Evolutionary conservation across 2,888 invertebrate genomes (phyloP), one percentile per base, ranked within the genome.

Genomic region (Allacma fusca): DNA sequence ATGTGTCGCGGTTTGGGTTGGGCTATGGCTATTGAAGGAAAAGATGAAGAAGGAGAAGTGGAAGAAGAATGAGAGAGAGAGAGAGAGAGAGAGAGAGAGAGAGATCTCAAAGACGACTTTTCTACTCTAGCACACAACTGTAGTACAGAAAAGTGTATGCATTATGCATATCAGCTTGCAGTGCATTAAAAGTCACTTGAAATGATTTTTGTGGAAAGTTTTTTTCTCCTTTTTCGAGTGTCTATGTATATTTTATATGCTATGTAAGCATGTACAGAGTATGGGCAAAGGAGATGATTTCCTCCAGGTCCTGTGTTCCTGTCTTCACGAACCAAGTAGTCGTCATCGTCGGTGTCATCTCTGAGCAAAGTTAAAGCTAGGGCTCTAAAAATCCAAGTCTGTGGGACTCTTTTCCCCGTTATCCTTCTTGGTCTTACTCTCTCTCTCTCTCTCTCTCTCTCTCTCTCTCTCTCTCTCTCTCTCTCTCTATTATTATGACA

Each of bases 1-100:
- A 80, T 80, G 80, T 80, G 80, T 80, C 74, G 74, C 67, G 44
- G 74, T 74, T 64, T 74, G 74, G 74, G 74, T 67, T 74, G 77
- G 77, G 65, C 65, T 65, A 73, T 24, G 43, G 50, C 73, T 74
- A 65, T 68, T 59, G 57, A 34, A 68, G 50, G 43, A 50, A 50
- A 43, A 75, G 44, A 43, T 26, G 28, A 50, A 29, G 40, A 19
- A 68, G 40, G 34, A 28, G 26, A 29, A 59, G 72, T 29, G 29
- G 50, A 16, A 23, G 24, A 64, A 44, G 65, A 44, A n/a, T n/a
- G n/a, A n/a, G n/a, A n/a, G n/a, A n/a, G n/a, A 65, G 50, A 59
- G 29, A 1, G 28, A 72, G 34, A 59, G 34, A 34, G 34, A 43
- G 26, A 72, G 62, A 9, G 34, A 62, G 72, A 62, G 21, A 72